Evolutionary conservation across 1,140 invertebrate genomes (phyloP), one percentile per base, ranked within the genome.

Genomic region (Papilio glaucus): DNA sequence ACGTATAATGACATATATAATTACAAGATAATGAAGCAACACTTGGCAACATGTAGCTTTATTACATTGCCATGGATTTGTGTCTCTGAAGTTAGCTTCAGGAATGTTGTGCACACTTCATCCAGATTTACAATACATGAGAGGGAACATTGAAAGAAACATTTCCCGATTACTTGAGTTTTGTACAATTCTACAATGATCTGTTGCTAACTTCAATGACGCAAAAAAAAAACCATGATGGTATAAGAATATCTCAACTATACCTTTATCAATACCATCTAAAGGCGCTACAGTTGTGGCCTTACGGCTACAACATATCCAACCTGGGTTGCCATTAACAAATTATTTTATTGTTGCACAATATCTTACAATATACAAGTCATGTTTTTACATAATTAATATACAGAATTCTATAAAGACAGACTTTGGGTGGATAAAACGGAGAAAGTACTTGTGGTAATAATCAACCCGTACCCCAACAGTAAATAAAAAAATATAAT

Each of bases 281-380:
- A 85, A 71, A 29, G 86, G 87, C 49, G 84, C 79, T 73, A 92
- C 77, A 18, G 72, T 80, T 72, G 86, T 83, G 78, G 71, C 78
- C 69, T 84, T 90, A 83, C 83, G 81, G 78, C 87, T 85, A 89
- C 89, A 91, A 92, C 88, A 90, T 67, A 90, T 82, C 86, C 85
- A 89, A 76, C 87, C 87, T 92, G 81, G 72, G 72, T 77, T 71
- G 81, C 71, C 78, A 85, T 68, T 69, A 86, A 83, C 45, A 77
- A 84, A 57, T 72, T 41, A 49, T 45, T 71, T 49, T 60, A 0
- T 65, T 37, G n/a, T 10, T 72, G 21, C 38, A 57, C 53, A 12
- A 39, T 4, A 33, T 29, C 39, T 13, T 13, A 13, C 12, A 78
- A 75, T 73, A 6, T 72, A 70, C 39, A 53, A 42, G 57, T 37